Base-by-base conservation (phyloP, 2,797 vertebrate genomes). In the Poecilia wingei region DNA sequence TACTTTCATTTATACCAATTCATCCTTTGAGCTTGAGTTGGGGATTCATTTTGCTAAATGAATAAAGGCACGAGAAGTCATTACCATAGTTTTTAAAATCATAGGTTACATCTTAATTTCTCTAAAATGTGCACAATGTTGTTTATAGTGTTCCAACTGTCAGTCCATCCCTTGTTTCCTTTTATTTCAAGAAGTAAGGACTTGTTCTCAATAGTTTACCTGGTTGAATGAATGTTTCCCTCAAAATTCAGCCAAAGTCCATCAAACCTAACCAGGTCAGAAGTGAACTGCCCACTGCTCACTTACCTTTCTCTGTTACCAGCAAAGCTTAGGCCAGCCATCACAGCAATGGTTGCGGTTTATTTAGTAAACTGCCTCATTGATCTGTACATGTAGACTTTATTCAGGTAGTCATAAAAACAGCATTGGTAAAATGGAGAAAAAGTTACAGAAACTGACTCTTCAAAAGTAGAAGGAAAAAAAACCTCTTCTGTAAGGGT, bases 291-390 rank as follows among this genome's bases (percentile, higher is more conserved):
- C 20, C 49, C 22, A 25, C 22, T 53, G 7, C 49, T 53, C 49
- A 51, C 49, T 20, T 20, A 51, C 20, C 14, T 61, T 64, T 36
- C 31, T 68, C 22, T 36, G 18, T 66, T 5, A 39, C 64, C 36
- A 22, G 18, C 22, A 68, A 22, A 25, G 16, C 20, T 10, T 25
- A 41, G 64, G 64, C 16, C 33, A 20, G 61, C 20, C 7, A 39
- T 66, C 9, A 36, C 1, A 20, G 8, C 36, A 66, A 36, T 64
- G 33, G 2, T 61, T 61, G 12, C 33, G 59, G 31, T 61, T 61
- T 94, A 94, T 95, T 94, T 86, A 92, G 91, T 79, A 89, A 87
- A 90, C 87, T 12, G 68, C 64, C n/a, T 84, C 89, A 89, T 91
- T 92, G 73, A 91, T 93, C 91, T 92, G 82, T 85, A 94, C 91